phyloP scores from a whole-genome alignment of 2,113 vertebrate species.

The Psettodes erumei region DNA sequence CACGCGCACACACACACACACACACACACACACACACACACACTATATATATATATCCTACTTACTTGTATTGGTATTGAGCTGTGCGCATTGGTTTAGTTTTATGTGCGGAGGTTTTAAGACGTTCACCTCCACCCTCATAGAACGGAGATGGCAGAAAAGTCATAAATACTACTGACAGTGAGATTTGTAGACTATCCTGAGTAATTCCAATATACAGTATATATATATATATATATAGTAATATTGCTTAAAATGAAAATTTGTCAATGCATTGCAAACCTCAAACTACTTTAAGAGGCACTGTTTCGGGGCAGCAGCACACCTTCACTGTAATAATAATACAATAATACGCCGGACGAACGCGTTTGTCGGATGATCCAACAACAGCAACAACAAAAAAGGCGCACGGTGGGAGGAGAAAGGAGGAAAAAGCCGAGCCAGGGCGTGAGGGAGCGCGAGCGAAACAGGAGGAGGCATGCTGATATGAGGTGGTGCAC shows the following conservation, averaged over 20 bases:
- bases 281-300: background rate
- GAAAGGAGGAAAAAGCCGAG: conserved; percentile 25
- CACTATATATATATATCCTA: too few relatives aligned
- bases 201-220: too few relatives aligned
- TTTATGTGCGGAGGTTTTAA: conserved; percentile 2
- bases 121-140: background rate
- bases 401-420: background rate
- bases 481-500: conserved; percentile 64
- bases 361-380: background rate
- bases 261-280: background rate
- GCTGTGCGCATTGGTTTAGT: too few relatives aligned
- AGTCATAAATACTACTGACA: too few relatives aligned
- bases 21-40: background rate
- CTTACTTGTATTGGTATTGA: too few relatives aligned
- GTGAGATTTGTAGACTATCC: background rate
- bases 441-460: conserved; percentile 27
- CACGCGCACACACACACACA: background rate
- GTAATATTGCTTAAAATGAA: too few relatives aligned
- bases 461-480: conserved; percentile 44
- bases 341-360: background rate
- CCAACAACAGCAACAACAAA: background rate
- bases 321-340: too few relatives aligned
- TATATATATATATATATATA: too few relatives aligned
- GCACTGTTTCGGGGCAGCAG: background rate
- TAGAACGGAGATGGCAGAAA: too few relatives aligned